Conservation (phyloP, 2,113 vertebrate species). For the Nerophis ophidion region DNA sequence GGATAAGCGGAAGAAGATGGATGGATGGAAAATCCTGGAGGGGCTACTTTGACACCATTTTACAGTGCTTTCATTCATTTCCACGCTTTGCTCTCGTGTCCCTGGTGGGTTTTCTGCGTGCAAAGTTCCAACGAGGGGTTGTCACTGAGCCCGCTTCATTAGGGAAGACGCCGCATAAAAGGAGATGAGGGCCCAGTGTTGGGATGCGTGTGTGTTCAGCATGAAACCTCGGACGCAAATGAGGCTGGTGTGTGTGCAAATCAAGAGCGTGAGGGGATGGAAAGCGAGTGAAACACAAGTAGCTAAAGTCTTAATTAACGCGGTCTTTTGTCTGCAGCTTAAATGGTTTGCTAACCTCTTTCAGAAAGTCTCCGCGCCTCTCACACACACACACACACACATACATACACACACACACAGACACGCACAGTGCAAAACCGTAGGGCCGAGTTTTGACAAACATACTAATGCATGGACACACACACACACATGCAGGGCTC, state of each 20-base stretch:
- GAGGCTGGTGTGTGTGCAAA: conserved; percentile 29
- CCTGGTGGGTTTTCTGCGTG: conserved; percentile 23
- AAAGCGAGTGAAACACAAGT: conserved; percentile 42
- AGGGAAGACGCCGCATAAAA: conserved; percentile 14
- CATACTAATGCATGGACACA: conserved; percentile 10
- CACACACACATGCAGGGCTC: conserved; percentile 13
- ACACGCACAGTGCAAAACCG: conserved; percentile 13
- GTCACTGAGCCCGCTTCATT: conserved; percentile 16
- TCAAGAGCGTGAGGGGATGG: conserved; percentile 21
- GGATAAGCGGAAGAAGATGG: no score
- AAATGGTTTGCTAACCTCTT: conserved; percentile 56
- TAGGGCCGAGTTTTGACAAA: conserved; percentile 15
- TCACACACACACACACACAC: not conserved
- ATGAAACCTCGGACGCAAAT: conserved; percentile 25
- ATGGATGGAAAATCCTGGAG: no score
- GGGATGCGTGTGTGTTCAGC: conserved; percentile 12
- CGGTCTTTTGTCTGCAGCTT: conserved; percentile 40
- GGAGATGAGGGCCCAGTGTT: conserved; percentile 22
- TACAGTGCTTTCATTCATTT: conserved; percentile 32
- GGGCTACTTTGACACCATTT: no score
- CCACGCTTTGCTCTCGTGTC: conserved; percentile 2
- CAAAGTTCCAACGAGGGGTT: conserved; percentile 23
- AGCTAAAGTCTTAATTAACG: conserved; percentile 60
- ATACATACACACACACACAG: no score
- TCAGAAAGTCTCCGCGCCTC: conserved; percentile 32